Conservation (phyloP, 2,888 invertebrate species). For the Biston stratarius region DNA sequence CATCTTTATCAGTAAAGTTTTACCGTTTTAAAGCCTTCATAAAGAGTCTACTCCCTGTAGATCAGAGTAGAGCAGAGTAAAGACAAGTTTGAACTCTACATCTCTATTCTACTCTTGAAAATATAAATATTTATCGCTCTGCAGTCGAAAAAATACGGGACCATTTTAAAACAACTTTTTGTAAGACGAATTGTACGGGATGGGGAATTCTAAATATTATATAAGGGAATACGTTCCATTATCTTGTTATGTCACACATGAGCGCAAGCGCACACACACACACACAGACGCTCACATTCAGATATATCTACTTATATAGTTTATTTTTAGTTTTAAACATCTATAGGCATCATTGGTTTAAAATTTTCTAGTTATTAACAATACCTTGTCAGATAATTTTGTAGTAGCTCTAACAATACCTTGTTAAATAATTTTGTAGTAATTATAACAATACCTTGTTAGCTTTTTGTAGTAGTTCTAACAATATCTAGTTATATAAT, state of each 20-base stretch:
- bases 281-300: too few species aligned
- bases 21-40: constrained; percentile 12
- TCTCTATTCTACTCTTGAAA: too few species aligned
- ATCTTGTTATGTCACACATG: neutral
- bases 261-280: neutral
- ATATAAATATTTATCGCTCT: constrained; percentile 52
- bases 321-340: too few species aligned
- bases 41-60: constrained; percentile 23
- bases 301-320: too few species aligned
- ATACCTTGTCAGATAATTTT: too few species aligned
- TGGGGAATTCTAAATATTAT: constrained; percentile 13
- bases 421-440: too few species aligned
- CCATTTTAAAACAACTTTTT: constrained; percentile 49
- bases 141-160: constrained; percentile 45
- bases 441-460: too few species aligned
- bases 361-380: too few species aligned
- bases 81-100: constrained; percentile 25
- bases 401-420: too few species aligned
- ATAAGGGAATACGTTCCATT: neutral
- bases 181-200: constrained; percentile 37
- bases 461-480: too few species aligned
- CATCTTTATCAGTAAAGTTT: constrained; percentile 11
- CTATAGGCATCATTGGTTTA: too few species aligned
- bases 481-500: too few species aligned
- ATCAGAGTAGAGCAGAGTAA: neutral